A percentile compares a stretch with the other conserved stretches of the same genome.
Conservation (phyloP, 2,113 vertebrate species). For the Eidolon helvum region DNA sequence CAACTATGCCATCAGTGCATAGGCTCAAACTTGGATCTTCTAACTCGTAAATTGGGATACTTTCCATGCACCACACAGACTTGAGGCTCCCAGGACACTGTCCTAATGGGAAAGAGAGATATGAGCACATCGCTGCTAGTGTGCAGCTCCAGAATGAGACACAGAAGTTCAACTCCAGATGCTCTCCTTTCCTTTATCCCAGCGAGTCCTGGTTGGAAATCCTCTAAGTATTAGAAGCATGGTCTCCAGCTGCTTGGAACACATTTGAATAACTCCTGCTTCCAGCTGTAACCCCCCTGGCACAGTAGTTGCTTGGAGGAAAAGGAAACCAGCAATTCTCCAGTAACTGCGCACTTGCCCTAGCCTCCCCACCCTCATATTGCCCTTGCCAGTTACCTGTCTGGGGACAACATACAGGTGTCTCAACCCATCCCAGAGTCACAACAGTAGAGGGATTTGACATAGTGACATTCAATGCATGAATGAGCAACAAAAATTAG, state of each 20-base stretch:
- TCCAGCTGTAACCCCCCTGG: not conserved
- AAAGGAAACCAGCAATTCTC: not conserved
- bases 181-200: not conserved
- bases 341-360: rapidly evolving
- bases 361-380: not conserved
- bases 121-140: rapidly evolving
- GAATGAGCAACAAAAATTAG: conserved; percentile 43
- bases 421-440: conserved; percentile 14
- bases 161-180: too few relatives aligned
- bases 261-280: not conserved
- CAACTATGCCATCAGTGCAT: rapidly evolving
- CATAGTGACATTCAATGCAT: conserved; percentile 27
- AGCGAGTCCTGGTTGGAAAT: not conserved
- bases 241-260: not conserved
- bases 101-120: not conserved
- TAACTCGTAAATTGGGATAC: rapidly evolving
- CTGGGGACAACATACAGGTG: not conserved
- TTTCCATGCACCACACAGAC: not conserved
- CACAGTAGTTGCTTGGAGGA: not conserved
- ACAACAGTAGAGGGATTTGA: conserved; percentile 33
- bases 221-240: not conserved
- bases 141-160: not conserved
- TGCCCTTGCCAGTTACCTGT: not conserved
- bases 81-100: not conserved
- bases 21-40: not conserved